phyloP scores from a whole-genome alignment of 2,888 invertebrate genomes.

The Podotricha telesiphe region DNA sequence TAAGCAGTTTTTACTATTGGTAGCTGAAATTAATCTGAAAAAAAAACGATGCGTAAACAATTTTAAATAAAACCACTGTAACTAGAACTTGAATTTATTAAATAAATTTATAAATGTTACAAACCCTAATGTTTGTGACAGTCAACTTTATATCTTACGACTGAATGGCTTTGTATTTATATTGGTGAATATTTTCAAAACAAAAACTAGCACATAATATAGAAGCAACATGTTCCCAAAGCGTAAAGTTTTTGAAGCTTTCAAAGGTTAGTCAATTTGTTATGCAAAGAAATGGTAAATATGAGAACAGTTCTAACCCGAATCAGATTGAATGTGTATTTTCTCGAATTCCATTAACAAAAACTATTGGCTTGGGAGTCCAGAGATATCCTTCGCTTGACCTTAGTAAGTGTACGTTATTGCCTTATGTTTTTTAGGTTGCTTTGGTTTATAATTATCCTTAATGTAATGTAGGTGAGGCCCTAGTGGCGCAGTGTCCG shows the following conservation, averaged over 20 bases:
- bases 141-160: no score
- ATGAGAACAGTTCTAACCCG: conserved; percentile 18
- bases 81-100: no score
- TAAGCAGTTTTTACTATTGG: no score
- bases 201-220: background rate
- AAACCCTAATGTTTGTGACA: no score
- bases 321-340: conserved; percentile 24
- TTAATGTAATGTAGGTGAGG: background rate
- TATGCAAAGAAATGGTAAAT: conserved; percentile 5
- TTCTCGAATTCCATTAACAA: conserved; percentile 22
- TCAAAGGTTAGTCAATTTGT: background rate
- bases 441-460: background rate
- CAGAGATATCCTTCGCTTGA: conserved; percentile 17
- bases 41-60: no score
- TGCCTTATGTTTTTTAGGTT: conserved; percentile 2
- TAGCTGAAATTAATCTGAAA: no score
- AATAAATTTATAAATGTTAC: no score
- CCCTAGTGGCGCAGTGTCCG: no score
- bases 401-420: conserved; percentile 16
- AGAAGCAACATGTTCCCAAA: background rate
- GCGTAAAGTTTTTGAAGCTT: background rate
- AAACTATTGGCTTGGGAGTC: conserved; percentile 25
- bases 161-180: no score
- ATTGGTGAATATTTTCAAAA: no score
- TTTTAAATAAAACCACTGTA: no score